Evolutionary conservation across 2,113 vertebrate genomes (phyloP).

Genomic region (Regulus satrapa): DNA sequence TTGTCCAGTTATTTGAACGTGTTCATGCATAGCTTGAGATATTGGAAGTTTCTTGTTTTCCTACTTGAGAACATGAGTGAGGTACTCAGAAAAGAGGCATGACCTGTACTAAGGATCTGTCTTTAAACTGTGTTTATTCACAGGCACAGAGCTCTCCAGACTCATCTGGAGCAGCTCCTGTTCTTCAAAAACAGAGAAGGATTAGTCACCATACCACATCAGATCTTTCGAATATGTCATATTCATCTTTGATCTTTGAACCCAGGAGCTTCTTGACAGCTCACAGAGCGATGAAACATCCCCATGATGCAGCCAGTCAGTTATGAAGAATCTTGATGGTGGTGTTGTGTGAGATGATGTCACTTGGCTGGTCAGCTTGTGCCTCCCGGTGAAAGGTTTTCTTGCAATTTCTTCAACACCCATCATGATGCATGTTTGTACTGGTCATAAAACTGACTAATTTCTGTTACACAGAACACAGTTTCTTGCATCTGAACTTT

Average conservation of each 20-base stretch:
- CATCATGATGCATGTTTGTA: background rate
- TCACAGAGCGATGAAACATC: background rate
- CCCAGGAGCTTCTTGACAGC: background rate
- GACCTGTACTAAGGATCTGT: background rate
- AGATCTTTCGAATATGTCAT: background rate
- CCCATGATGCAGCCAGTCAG: background rate
- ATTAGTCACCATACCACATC: background rate
- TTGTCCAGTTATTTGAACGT: background rate
- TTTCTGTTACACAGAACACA: background rate
- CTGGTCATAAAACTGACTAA: background rate
- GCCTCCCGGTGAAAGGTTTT: background rate
- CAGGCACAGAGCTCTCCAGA: background rate
- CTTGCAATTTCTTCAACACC: background rate
- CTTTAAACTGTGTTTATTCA: background rate
- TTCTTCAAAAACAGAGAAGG: background rate
- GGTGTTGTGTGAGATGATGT: background rate
- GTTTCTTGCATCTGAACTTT: background rate
- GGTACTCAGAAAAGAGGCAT: background rate
- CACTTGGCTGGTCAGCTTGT: background rate
- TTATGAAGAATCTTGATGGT: background rate
- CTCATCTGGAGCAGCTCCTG: background rate
- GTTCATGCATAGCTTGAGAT: background rate
- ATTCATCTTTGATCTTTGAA: background rate
- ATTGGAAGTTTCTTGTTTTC: background rate
- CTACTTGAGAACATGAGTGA: background rate